phyloP scores from a whole-genome alignment of 23 tunicate genomes.

The Halocynthia roretzi region DNA sequence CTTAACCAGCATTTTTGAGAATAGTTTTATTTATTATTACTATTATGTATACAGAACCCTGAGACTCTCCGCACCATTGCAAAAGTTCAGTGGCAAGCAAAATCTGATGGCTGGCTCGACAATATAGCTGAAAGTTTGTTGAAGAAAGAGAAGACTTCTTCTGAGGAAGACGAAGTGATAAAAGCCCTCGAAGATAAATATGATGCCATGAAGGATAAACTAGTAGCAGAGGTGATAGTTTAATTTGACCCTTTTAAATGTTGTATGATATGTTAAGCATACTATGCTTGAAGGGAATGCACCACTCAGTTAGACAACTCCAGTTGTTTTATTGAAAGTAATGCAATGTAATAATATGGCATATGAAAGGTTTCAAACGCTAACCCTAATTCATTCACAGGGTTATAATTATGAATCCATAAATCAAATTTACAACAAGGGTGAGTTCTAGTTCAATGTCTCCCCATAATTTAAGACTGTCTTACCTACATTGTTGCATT shows the following conservation, averaged over 20 bases:
- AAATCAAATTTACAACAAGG: too few species aligned
- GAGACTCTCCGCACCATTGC: slow-evolving; percentile 47
- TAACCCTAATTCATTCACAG: too few species aligned
- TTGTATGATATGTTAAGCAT: neutral
- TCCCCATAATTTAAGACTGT: too few species aligned
- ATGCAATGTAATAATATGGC: neutral
- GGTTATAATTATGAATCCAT: too few species aligned
- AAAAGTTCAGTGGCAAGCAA: slow-evolving; percentile 41
- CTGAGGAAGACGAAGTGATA: slow-evolving; percentile 64
- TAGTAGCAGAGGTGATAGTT: slow-evolving; percentile 58
- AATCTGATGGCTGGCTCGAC: slow-evolving; percentile 60
- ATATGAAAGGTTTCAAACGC: neutral
- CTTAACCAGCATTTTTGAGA: too few species aligned
- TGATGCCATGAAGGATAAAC: slow-evolving; percentile 81
- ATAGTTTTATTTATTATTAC: neutral
- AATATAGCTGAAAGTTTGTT: slow-evolving; percentile 70
- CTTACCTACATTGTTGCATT: too few species aligned
- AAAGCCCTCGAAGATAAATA: slow-evolving; percentile 85
- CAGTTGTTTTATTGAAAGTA: neutral
- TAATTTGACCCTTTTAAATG: too few species aligned
- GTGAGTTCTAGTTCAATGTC: too few species aligned
- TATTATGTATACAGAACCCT: slow-evolving; percentile 26
- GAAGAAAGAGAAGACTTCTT: slow-evolving; percentile 16
- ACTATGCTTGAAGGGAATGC: neutral
- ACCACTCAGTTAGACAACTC: neutral